Conservation (phyloP, 1,140 invertebrate genomes). For the Heliconius himera region DNA sequence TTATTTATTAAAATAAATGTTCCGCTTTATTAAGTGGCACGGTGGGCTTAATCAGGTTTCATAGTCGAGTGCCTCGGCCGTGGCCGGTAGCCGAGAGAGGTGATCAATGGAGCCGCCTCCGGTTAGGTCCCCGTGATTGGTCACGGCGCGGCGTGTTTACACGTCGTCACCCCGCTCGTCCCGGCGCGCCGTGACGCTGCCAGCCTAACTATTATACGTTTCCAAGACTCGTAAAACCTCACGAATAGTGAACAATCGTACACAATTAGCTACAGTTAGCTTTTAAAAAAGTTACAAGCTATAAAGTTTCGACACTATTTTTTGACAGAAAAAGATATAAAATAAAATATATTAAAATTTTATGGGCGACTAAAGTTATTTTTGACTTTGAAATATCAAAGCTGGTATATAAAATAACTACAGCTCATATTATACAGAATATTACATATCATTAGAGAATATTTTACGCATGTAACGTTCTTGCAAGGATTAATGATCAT, state of each 20-base stretch:
- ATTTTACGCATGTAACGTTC: no score
- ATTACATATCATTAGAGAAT: no score
- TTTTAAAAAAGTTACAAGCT: background rate
- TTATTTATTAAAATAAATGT: background rate
- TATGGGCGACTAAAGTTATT: no score
- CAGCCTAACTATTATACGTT: background rate
- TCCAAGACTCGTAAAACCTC: background rate
- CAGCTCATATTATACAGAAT: no score
- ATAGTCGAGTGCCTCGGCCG: slow-evolving; percentile 4
- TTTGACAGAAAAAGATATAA: background rate
- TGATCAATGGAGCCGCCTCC: slow-evolving; percentile 29
- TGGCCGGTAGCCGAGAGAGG: slow-evolving; percentile 18
- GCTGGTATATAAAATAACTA: no score
- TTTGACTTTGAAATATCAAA: no score
- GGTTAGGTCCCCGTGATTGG: slow-evolving; percentile 14
- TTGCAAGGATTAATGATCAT: slow-evolving; percentile 17
- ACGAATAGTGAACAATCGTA: slow-evolving; percentile 6
- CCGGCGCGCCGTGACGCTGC: slow-evolving; percentile 8
- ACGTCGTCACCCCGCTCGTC: slow-evolving; percentile 21
- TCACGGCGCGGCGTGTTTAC: slow-evolving; percentile 32
- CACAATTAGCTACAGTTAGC: slow-evolving; percentile 7
- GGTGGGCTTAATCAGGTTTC: slow-evolving; percentile 4
- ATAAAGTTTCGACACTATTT: background rate
- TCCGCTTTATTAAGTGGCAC: background rate
- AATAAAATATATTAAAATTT: no score